Conservation (phyloP, 2,888 invertebrate species). For the Notodromas monacha region DNA sequence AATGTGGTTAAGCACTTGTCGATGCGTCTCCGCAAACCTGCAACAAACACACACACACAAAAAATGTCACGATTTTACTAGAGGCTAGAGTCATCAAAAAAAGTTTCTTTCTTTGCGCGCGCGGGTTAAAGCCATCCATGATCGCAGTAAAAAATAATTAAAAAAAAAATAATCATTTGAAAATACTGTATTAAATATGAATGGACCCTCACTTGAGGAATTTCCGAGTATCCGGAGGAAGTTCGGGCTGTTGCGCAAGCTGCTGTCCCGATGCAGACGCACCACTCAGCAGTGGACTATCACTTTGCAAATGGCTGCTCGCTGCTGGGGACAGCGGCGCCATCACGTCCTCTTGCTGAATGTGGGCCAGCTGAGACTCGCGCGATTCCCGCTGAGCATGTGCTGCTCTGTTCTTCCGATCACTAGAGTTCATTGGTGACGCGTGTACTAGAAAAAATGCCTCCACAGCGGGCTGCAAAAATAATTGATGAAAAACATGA, state of each 20-base stretch:
- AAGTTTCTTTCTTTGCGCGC: too few species aligned
- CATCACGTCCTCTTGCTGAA: constrained; percentile 14
- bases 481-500: background rate
- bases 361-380: constrained; percentile 20
- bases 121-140: too few species aligned
- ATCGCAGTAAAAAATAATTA: too few species aligned
- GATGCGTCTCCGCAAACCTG: constrained; percentile 59
- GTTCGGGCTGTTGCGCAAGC: constrained; percentile 8
- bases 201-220: too few species aligned
- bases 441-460: constrained; percentile 66
- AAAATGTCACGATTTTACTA: too few species aligned
- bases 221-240: constrained; percentile 32
- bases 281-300: constrained; percentile 5
- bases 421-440: constrained; percentile 26
- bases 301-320: background rate
- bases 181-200: too few species aligned
- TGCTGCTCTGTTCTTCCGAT: constrained; percentile 11
- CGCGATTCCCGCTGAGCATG: constrained; percentile 12
- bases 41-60: too few species aligned
- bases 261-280: constrained; percentile 6
- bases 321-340: constrained; percentile 13
- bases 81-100: too few species aligned
- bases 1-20: constrained; percentile 59
- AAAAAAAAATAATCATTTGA: too few species aligned
- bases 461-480: constrained; percentile 45